These are phyloP conservation scores for Urocyon cinereoargenteus DNA, from an alignment of 2,797 vertebrate species.

Conservation along the genomic window DNA sequence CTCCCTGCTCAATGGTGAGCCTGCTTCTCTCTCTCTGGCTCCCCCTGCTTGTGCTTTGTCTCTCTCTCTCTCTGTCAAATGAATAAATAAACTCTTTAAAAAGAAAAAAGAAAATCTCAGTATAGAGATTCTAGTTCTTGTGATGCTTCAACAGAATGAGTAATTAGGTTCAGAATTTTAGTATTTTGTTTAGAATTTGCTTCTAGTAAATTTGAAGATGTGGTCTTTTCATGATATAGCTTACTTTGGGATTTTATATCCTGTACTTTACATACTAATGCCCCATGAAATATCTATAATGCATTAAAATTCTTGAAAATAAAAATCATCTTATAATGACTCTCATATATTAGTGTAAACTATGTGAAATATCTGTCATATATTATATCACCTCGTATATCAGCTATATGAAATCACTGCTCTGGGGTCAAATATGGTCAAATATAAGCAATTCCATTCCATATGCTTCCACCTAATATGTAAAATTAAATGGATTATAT, in stretches of 20 bases:
- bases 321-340: background rate
- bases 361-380: background rate
- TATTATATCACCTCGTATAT: background rate
- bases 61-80: too few species aligned
- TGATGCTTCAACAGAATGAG: background rate
- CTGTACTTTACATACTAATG: background rate
- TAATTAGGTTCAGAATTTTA: background rate
- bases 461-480: background rate
- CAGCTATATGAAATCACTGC: background rate
- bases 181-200: background rate
- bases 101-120: background rate
- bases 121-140: background rate
- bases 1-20: too few species aligned
- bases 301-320: conserved; percentile 13
- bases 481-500: background rate
- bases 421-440: background rate
- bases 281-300: background rate
- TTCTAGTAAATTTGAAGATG: conserved; percentile 49
- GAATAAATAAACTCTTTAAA: too few species aligned
- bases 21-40: too few species aligned
- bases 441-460: background rate
- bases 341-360: background rate
- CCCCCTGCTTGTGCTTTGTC: too few species aligned
- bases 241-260: background rate
- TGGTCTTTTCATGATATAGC: background rate